phyloP scores from a whole-genome alignment of 2,113 vertebrate genomes.

The Ahaetulla prasina region DNA sequence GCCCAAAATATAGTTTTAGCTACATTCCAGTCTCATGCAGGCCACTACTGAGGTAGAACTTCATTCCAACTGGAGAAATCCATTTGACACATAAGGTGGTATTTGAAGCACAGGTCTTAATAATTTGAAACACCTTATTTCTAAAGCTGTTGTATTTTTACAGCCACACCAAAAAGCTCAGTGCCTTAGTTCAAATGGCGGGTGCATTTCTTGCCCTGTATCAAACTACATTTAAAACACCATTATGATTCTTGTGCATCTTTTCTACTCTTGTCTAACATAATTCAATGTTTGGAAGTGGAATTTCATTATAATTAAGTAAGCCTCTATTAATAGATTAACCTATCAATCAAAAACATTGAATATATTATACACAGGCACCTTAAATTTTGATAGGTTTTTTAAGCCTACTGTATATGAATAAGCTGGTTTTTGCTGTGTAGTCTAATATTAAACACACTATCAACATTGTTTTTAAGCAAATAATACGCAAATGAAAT shows the following conservation, averaged over 20 bases:
- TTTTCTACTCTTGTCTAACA: not conserved
- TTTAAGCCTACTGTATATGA: not conserved
- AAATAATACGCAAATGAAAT: not conserved
- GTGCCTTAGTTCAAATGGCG: not conserved
- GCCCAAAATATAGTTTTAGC: not conserved
- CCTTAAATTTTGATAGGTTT: not conserved
- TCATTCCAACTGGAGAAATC: not conserved
- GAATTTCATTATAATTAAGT: conserved; percentile 10
- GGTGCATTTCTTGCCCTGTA: not conserved
- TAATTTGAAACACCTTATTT: not conserved
- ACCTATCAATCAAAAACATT: not conserved
- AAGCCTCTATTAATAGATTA: conserved; percentile 17
- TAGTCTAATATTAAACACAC: not conserved
- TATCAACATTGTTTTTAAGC: not conserved
- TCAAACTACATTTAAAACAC: not conserved
- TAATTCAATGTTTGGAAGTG: not conserved
- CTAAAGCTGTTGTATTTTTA: not conserved
- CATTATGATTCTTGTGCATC: not conserved
- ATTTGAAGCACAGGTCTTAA: not conserved
- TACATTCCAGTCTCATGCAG: not conserved
- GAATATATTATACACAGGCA: not conserved
- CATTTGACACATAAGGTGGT: not conserved
- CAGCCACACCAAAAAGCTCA: not conserved
- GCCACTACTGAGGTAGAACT: not conserved
- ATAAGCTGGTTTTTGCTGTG: not conserved